A percentile compares a stretch with the other conserved stretches of the same genome.
phyloP scores from a whole-genome alignment of 2,888 invertebrate species.

The Cloeon dipterum region DNA sequence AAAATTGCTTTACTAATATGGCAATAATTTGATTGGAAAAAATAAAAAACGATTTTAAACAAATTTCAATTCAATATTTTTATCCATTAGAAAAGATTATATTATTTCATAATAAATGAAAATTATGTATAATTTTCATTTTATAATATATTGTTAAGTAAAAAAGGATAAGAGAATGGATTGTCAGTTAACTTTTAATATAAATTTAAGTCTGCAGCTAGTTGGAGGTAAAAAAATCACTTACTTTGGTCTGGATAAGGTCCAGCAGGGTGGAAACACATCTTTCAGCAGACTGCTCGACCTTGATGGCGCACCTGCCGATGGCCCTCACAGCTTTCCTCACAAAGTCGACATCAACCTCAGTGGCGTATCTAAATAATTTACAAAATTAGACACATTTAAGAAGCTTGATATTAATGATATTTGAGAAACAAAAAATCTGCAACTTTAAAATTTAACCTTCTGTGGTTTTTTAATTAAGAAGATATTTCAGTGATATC shows the following conservation, averaged over 20 bases:
- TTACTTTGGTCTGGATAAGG: slow-evolving; percentile 91
- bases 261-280: slow-evolving; percentile 95
- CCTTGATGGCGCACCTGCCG: slow-evolving; percentile 96
- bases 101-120: too few relatives aligned
- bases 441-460: background rate
- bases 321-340: slow-evolving; percentile 96
- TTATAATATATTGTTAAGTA: too few relatives aligned
- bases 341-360: slow-evolving; percentile 99
- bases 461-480: background rate
- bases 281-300: slow-evolving; percentile 91
- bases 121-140: too few relatives aligned
- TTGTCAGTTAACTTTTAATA: background rate
- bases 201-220: background rate
- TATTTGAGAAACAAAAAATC: background rate
- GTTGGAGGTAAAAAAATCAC: background rate
- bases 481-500: background rate
- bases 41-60: slow-evolving; percentile 2
- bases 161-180: background rate
- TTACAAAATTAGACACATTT: too few relatives aligned
- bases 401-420: slow-evolving; percentile 6
- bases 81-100: background rate
- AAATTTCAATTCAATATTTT: background rate
- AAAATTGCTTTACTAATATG: background rate
- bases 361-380: slow-evolving; percentile 61
- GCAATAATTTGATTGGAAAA: background rate